These are phyloP conservation scores for Isichthys henryi DNA, from an alignment of 2,113 vertebrate genomes.

Conservation along the genomic window DNA sequence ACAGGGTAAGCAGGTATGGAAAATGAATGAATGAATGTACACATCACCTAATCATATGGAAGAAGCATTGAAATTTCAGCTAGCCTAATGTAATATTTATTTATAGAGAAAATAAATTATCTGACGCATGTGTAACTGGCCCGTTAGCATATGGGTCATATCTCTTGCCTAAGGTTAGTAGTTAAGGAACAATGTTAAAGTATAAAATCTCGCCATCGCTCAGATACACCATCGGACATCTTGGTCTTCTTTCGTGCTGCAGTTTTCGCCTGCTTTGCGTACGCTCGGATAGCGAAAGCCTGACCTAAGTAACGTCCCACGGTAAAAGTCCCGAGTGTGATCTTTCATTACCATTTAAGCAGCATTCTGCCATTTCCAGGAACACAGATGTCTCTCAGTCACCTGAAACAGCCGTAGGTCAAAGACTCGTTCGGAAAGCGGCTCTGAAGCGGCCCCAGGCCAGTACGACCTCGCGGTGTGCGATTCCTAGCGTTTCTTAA, in stretches of 20 bases:
- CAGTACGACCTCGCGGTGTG: neutral
- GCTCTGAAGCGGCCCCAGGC: neutral
- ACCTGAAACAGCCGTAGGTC: neutral
- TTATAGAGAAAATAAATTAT: neutral
- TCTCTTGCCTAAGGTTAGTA: neutral
- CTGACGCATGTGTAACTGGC: neutral
- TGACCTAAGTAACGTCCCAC: neutral
- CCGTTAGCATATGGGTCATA: neutral
- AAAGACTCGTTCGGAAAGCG: neutral
- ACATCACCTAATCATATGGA: neutral
- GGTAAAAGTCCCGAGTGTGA: neutral
- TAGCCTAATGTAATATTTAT: neutral
- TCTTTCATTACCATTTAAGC: neutral
- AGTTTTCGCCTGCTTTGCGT: neutral
- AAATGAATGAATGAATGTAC: neutral
- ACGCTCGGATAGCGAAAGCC: neutral
- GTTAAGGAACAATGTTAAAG: neutral
- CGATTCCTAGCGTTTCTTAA: neutral
- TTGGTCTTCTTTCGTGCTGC: neutral
- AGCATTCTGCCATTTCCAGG: neutral
- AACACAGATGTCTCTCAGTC: neutral
- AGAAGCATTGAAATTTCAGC: neutral
- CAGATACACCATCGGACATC: neutral
- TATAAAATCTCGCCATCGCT: neutral
- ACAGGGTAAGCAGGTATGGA: neutral